phyloP scores from a whole-genome alignment of 1,140 invertebrate species.

The Cydia splendana region DNA sequence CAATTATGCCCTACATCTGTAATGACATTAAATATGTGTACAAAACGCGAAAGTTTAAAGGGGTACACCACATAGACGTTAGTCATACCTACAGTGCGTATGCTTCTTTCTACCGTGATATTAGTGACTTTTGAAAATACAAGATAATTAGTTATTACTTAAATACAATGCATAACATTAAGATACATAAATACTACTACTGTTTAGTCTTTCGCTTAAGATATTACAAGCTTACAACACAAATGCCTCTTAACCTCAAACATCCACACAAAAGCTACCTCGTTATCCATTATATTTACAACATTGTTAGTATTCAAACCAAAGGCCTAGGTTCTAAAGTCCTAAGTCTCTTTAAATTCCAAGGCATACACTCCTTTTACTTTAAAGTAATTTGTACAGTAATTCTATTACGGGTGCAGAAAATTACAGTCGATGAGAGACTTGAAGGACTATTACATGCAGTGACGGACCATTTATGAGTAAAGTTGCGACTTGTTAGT shows the following conservation, averaged over 20 bases:
- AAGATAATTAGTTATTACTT: too few species aligned
- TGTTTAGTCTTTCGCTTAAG: neutral
- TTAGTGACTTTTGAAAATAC: too few species aligned
- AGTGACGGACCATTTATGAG: slow-evolving; percentile 4
- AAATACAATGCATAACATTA: too few species aligned
- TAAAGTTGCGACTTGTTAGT: slow-evolving; percentile 15
- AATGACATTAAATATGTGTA: too few species aligned
- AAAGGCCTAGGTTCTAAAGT: neutral
- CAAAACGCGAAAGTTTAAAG: too few species aligned
- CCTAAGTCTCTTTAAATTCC: neutral
- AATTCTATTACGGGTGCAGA: slow-evolving; percentile 7
- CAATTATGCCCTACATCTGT: too few species aligned
- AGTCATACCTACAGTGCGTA: too few species aligned
- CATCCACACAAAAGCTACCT: neutral
- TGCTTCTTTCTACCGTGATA: too few species aligned
- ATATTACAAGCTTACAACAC: neutral
- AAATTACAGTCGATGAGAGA: slow-evolving; percentile 6
- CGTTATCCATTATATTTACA: neutral
- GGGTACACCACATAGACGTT: too few species aligned
- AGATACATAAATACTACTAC: too few species aligned
- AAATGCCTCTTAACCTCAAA: neutral
- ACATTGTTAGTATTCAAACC: neutral
- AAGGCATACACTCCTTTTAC: neutral
- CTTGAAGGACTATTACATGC: neutral
- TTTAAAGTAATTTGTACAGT: slow-evolving; percentile 4